phyloP scores from a whole-genome alignment of 2,888 invertebrate genomes.

The Neoaliturus tenellus region DNA sequence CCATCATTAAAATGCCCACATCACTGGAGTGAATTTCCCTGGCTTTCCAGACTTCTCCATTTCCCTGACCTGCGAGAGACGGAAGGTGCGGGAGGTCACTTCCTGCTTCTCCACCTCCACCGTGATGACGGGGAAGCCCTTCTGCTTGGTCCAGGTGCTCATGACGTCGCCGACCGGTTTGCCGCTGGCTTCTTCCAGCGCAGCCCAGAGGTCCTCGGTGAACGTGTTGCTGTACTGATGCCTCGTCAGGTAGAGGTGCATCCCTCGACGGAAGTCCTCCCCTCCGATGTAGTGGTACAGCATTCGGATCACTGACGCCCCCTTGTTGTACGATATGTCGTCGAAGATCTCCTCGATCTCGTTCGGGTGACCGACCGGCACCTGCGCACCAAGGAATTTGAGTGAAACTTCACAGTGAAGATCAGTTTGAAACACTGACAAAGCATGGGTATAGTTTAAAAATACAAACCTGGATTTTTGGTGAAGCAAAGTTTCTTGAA shows the following conservation, averaged over 20 bases:
- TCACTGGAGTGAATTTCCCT: too few species aligned
- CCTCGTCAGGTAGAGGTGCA: constrained; percentile 91
- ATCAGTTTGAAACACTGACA: too few species aligned
- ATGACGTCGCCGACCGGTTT: constrained; percentile 95
- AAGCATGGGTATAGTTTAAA: too few species aligned
- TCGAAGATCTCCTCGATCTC: constrained; percentile 99
- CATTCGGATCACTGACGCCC: constrained; percentile 97
- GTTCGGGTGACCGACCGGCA: constrained; percentile 93
- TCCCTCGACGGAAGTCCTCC: constrained; percentile 93
- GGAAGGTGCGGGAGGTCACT: constrained; percentile 80
- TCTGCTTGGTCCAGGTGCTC: constrained; percentile 97
- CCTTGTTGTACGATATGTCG: constrained; percentile 97
- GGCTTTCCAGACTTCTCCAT: too few species aligned
- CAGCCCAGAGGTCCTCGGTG: constrained; percentile 96
- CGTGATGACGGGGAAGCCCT: constrained; percentile 93
- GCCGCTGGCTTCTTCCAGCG: constrained; percentile 90
- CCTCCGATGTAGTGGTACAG: constrained; percentile 95
- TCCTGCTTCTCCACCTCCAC: constrained; percentile 76
- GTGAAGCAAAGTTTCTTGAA: too few species aligned
- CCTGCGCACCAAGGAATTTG: too few species aligned
- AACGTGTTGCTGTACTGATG: constrained; percentile 94
- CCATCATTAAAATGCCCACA: too few species aligned
- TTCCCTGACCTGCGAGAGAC: constrained; percentile 87
- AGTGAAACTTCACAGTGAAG: too few species aligned
- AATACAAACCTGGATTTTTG: too few species aligned